Conservation (phyloP, 2,888 invertebrate species). For the Stictocephala bisonia region DNA sequence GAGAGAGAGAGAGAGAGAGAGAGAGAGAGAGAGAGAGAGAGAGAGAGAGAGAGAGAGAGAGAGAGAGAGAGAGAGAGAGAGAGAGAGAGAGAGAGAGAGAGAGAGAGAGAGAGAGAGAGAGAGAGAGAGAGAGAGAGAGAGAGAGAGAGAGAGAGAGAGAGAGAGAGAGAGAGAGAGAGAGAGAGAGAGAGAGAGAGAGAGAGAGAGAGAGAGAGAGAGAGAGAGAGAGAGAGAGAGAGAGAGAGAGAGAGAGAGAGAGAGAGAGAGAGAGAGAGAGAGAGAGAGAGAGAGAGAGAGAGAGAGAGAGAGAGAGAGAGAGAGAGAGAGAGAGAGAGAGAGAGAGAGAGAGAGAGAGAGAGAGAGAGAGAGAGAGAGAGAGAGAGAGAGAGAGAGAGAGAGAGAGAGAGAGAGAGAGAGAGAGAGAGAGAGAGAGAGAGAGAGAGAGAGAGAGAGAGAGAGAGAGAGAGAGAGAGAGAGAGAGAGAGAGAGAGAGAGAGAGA, state of each 20-base stretch:
- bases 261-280: neutral
- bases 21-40: neutral
- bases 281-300: conserved; percentile 6
- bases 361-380: neutral
- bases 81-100: neutral
- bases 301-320: conserved; percentile 1
- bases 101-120: neutral
- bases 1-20: neutral
- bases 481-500: neutral
- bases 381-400: neutral
- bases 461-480: neutral
- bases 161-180: neutral
- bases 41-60: neutral
- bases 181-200: neutral
- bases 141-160: conserved; percentile 13
- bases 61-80: neutral
- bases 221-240: neutral
- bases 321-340: conserved; percentile 6
- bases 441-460: neutral
- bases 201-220: conserved; percentile 1
- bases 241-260: conserved; percentile 6
- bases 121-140: conserved; percentile 13
- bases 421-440: neutral
- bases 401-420: neutral
- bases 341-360: conserved; percentile 9